Evolutionary conservation across 2,797 vertebrate species (phyloP), one percentile per base, ranked within the genome.

Genomic region (Nyctibius grandis): DNA sequence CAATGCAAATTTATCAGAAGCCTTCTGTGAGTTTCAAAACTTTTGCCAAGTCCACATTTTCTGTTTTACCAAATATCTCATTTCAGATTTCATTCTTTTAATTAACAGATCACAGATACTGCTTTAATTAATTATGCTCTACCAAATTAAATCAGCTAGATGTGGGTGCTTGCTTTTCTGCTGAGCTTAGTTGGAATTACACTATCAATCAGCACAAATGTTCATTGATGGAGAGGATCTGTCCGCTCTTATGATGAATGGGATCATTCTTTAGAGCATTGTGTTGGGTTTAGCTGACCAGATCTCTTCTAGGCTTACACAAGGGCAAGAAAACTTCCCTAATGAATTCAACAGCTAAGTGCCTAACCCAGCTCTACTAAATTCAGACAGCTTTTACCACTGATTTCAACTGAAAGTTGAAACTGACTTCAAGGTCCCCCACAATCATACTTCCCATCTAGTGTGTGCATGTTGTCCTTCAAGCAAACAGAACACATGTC

Each of bases 21-120:
- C 89, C 86, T 96, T 97, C 94, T 96, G 90, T 90, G 96, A 95
- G 94, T 96, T 97, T 97, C 56, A 91, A 94, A 97, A 96, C 94
- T 95, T 97, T 96, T 96, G 88, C 95, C 93, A 96, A 97, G 94
- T 88, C 92, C 89, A 91, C 79, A 93, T 81, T 97, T 95, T 93
- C 53, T 93, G 73, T 75, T 96, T 92, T 91, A 88, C 85, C 70
- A 92, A 95, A 94, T 95, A 96, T 84, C 81, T 95, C 93, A 95
- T 96, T 97, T 96, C 92, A 94, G 89, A 97, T 96, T 97, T 95
- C 92, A 93, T 96, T 97, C 82, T 96, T 97, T 94, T 97, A 97
- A 97, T 97, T 97, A 97, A 93, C 91, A 96, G 95, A 96, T 96
- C 93, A 95, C 88, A 97, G 94, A 97, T 97, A 97, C 93, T 65